These are phyloP conservation scores for Andrena cerasifolii DNA, from an alignment of 1,140 invertebrate species.

Conservation along the genomic window DNA sequence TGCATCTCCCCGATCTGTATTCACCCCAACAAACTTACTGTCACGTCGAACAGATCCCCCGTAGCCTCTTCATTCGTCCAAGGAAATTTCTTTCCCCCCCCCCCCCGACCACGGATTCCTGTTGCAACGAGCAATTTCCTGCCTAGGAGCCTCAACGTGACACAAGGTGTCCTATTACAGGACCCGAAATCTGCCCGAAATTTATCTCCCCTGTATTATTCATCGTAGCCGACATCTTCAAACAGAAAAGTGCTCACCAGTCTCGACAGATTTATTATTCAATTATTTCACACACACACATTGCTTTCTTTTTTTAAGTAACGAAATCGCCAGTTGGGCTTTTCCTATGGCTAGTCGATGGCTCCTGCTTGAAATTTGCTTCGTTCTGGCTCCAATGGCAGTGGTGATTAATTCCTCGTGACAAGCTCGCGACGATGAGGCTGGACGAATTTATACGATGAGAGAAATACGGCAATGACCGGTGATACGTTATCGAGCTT, in stretches of 20 bases:
- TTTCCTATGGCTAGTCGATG: background rate
- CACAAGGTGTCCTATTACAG: background rate
- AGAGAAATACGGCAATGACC: constrained; percentile 13
- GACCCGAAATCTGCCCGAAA: too few species aligned
- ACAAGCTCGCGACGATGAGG: background rate
- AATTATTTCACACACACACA: too few species aligned
- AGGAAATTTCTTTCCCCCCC: background rate
- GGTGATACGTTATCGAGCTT: constrained; percentile 41
- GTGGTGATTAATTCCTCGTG: constrained; percentile 21
- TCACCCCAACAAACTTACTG: constrained; percentile 62
- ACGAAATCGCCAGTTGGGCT: background rate
- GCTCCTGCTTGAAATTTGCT: background rate
- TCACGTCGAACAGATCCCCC: constrained; percentile 57
- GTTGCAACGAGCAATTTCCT: background rate
- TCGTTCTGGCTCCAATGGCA: background rate
- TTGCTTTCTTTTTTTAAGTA: too few species aligned
- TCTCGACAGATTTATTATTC: too few species aligned
- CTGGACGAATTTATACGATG: constrained; percentile 26
- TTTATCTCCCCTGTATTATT: too few species aligned
- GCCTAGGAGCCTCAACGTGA: background rate
- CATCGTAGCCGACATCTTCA: too few species aligned
- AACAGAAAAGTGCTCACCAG: too few species aligned
- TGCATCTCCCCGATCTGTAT: constrained; percentile 62
- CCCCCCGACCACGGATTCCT: background rate
- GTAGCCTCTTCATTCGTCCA: constrained; percentile 16